Base-by-base conservation (phyloP, 2,113 vertebrate species). In the Candoia aspera region DNA sequence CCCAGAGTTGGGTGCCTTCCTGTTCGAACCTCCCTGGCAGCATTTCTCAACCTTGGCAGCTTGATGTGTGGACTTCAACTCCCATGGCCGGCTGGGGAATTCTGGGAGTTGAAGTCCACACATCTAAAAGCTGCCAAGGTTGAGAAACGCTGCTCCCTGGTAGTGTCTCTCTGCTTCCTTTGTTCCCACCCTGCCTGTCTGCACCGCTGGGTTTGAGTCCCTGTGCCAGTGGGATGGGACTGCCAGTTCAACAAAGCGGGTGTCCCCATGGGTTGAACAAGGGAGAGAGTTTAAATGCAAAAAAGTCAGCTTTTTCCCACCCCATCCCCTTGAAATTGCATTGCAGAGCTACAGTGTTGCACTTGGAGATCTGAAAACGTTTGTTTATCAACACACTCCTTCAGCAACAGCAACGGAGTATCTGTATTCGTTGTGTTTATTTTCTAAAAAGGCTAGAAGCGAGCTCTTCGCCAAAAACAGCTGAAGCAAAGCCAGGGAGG, bases 261-360 rank as follows among this genome's bases (percentile, higher is more conserved):
- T 29, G 64, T 68, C 64, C 1, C 64, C 11, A 10, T 5, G 1
- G 33, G 6, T 37, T 0, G 1, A 21, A 79, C 33, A 79, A 79
- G 73, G 73, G 42, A 42, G 8, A 21, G 33, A 42, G 17, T 33
- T 79, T 79, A 21, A 79, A 21, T 42, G 73, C 17, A 17, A 0
- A 6, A 6, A 29, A 29, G n/a, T 1, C 0, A 33, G 13, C 6
- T 73, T 73, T 33, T 15, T n/a, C 68, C n/a, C 6, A 19, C 15
- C 15, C 2, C 4, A 0, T 73, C 8, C n/a, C n/a, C 68, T 37
- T 3, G n/a, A 79, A 37, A 37, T 37, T 79, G 68, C 15, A 17
- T 68, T 68, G 15, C 13, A 2, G 2, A 68, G 0, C 0, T 68
- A 0, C 29, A 15, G n/a, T n/a, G 3, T 21, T 19, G n/a, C 68